Conservation (phyloP, 2,888 invertebrate species). For the Physocephala rufipes region DNA sequence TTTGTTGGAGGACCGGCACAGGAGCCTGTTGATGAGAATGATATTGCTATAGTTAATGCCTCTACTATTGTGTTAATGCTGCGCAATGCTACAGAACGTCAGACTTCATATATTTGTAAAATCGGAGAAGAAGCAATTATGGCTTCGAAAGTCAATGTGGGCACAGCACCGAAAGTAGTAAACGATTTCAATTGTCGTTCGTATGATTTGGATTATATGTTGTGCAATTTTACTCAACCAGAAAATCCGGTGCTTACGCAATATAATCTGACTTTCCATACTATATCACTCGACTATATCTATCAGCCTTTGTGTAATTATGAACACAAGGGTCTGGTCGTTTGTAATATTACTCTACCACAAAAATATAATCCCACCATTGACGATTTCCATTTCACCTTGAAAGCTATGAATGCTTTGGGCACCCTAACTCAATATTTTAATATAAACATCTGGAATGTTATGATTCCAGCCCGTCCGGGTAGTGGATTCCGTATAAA, state of each 20-base stretch:
- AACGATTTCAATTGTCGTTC: conserved; percentile 78
- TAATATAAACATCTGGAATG: conserved; percentile 50
- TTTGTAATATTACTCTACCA: conserved; percentile 55
- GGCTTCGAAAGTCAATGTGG: conserved; percentile 56
- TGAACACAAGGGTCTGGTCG: conserved; percentile 50
- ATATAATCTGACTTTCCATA: conserved; percentile 64
- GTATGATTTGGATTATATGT: conserved; percentile 76
- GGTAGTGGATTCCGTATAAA: conserved; percentile 50
- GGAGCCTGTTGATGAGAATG: conserved; percentile 38
- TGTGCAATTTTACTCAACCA: conserved; percentile 77
- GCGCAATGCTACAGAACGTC: conserved; percentile 51
- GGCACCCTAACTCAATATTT: conserved; percentile 66
- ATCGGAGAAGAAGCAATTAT: conserved; percentile 54
- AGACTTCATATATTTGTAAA: conserved; percentile 54
- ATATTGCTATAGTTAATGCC: conserved; percentile 47
- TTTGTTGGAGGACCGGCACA: conserved; percentile 47
- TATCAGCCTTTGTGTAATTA: conserved; percentile 53
- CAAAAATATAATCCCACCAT: conserved; percentile 67
- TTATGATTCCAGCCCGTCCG: conserved; percentile 55
- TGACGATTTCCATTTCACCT: conserved; percentile 69
- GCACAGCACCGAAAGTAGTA: conserved; percentile 71
- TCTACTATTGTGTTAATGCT: conserved; percentile 54
- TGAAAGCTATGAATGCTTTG: conserved; percentile 72
- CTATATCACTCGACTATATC: conserved; percentile 41
- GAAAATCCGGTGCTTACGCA: conserved; percentile 69